Conservation (phyloP, 2,888 invertebrate species). For the Chirona hameri region DNA sequence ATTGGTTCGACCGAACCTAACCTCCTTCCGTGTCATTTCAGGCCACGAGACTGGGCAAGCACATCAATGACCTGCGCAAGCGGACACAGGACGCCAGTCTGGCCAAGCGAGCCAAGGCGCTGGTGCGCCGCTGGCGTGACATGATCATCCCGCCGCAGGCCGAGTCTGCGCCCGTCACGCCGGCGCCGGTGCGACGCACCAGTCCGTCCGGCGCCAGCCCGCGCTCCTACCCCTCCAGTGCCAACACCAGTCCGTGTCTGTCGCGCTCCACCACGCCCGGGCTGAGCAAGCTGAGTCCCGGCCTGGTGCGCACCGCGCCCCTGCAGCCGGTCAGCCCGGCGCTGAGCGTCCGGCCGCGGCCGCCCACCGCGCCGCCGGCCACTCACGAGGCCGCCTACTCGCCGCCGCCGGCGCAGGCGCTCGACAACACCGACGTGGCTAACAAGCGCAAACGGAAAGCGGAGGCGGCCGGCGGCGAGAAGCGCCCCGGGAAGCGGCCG, state of each 20-base stretch:
- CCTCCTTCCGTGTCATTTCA: conserved; percentile 48
- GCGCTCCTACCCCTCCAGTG: conserved; percentile 45
- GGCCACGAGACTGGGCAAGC: conserved; percentile 91
- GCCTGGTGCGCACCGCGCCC: conserved; percentile 40
- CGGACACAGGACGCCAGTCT: conserved; percentile 78
- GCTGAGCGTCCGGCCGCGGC: conserved; percentile 38
- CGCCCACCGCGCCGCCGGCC: conserved; percentile 41
- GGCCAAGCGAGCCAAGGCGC: conserved; percentile 83
- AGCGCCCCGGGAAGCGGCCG: conserved; percentile 37
- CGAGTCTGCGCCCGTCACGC: conserved; percentile 5
- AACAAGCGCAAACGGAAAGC: conserved; percentile 49
- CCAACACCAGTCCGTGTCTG: conserved; percentile 44
- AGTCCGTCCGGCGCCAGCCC: conserved; percentile 33
- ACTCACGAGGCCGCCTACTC: conserved; percentile 32
- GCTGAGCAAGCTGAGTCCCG: conserved; percentile 41
- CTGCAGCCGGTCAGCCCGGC: conserved; percentile 43
- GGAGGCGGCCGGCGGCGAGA: conserved; percentile 36
- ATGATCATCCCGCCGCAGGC: conserved; percentile 54
- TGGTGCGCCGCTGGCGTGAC: conserved; percentile 89
- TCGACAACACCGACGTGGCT: conserved; percentile 42
- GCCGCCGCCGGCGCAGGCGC: conserved; percentile 33
- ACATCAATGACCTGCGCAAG: conserved; percentile 85
- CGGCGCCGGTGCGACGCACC: conserved; percentile 29
- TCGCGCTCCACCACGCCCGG: conserved; percentile 46
- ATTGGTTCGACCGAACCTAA: too few relatives aligned